Conservation (phyloP, 2,888 invertebrate species). For the Pterostichus madidus region DNA sequence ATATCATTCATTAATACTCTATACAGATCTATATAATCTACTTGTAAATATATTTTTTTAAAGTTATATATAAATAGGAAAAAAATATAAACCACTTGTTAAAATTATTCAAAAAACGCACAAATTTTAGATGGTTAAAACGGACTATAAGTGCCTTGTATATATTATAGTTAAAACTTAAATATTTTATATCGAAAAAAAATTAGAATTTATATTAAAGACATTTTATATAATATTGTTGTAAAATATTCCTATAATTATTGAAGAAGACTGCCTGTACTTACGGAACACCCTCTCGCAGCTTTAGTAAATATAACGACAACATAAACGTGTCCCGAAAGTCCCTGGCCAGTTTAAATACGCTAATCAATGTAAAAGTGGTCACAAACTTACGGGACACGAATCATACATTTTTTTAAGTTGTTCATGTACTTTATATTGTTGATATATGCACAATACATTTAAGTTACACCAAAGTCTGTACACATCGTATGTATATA, state of each 20-base stretch:
- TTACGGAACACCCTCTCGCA: slow-evolving; percentile 32
- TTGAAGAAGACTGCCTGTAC: slow-evolving; percentile 32
- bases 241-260: slow-evolving; percentile 30
- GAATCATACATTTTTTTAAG: slow-evolving; percentile 38
- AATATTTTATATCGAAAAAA: slow-evolving; percentile 47
- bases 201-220: slow-evolving; percentile 40
- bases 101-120: slow-evolving; percentile 59
- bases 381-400: slow-evolving; percentile 14
- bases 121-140: slow-evolving; percentile 52
- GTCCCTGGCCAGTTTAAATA: neutral
- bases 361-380: neutral
- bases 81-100: slow-evolving; percentile 58
- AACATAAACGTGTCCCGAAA: slow-evolving; percentile 6
- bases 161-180: slow-evolving; percentile 41
- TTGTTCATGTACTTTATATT: slow-evolving; percentile 50
- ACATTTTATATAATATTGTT: slow-evolving; percentile 55
- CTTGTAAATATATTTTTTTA: slow-evolving; percentile 52
- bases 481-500: slow-evolving; percentile 73
- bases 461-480: slow-evolving; percentile 75
- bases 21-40: slow-evolving; percentile 48
- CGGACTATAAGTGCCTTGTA: slow-evolving; percentile 60
- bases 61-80: slow-evolving; percentile 32
- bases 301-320: slow-evolving; percentile 20
- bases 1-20: slow-evolving; percentile 47
- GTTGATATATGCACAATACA: slow-evolving; percentile 66